phyloP scores from a whole-genome alignment of 2,888 invertebrate species.

The Brenthis ino region DNA sequence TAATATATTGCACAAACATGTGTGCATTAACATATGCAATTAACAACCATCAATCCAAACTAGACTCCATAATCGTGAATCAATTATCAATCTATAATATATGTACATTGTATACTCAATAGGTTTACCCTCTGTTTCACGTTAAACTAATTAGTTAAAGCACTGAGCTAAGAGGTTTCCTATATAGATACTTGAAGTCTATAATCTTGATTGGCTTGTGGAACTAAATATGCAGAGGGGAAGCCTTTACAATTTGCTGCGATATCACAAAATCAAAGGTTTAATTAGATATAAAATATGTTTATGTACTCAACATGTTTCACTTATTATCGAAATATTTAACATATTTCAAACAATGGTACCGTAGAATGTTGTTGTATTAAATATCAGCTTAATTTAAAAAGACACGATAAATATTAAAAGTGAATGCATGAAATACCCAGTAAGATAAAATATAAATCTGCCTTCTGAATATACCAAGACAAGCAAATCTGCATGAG shows the following conservation, averaged over 20 bases:
- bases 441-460: constrained; percentile 11
- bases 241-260: constrained; percentile 10
- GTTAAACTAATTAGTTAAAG: constrained; percentile 62
- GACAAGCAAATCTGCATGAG: constrained; percentile 22
- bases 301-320: neutral
- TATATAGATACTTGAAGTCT: constrained; percentile 25
- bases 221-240: constrained; percentile 11
- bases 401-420: constrained; percentile 6
- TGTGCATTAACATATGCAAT: constrained; percentile 35
- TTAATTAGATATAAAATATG: constrained; percentile 2
- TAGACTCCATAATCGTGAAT: constrained; percentile 48
- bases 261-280: constrained; percentile 8
- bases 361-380: neutral
- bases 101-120: constrained; percentile 61
- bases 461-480: constrained; percentile 18
- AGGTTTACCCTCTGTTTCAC: constrained; percentile 59
- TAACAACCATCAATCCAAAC: constrained; percentile 38
- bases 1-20: constrained; percentile 35
- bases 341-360: neutral
- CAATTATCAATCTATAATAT: constrained; percentile 62
- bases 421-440: constrained; percentile 2
- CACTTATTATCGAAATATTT: neutral
- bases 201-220: constrained; percentile 29
- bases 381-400: constrained; percentile 7
- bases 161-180: constrained; percentile 36